A percentile compares a stretch with the other conserved stretches of the same genome.
These are phyloP conservation scores for Drosophila mayri DNA, from an alignment of 1,140 invertebrate genomes.

Conservation along the genomic window DNA sequence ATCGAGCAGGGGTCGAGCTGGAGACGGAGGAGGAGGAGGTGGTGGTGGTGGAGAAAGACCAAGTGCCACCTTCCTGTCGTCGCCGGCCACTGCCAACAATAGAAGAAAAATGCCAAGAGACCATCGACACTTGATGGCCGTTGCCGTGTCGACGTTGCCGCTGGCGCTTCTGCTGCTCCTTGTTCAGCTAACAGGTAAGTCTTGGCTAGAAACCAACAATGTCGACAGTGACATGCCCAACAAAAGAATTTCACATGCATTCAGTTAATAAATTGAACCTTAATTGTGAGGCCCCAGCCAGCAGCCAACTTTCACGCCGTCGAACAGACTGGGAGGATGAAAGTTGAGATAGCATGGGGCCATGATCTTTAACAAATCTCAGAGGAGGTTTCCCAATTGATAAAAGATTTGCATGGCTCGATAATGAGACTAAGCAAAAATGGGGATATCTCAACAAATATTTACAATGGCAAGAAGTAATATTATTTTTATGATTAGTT, in stretches of 20 bases:
- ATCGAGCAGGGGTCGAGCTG: slow-evolving; percentile 35
- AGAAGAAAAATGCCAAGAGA: slow-evolving; percentile 54
- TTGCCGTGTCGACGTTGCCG: slow-evolving; percentile 33
- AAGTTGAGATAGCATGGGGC: slow-evolving; percentile 26
- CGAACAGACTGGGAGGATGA: slow-evolving; percentile 28
- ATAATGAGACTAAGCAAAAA: neutral
- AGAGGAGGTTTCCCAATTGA: slow-evolving; percentile 4
- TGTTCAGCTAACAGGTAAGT: slow-evolving; percentile 67
- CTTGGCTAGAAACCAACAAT: slow-evolving; percentile 13
- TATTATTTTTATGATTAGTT: neutral
- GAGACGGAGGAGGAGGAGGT: slow-evolving; percentile 8
- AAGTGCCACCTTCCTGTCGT: slow-evolving; percentile 27
- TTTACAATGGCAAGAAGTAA: neutral
- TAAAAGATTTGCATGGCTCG: neutral
- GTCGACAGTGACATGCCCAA: slow-evolving; percentile 35
- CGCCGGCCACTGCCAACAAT: slow-evolving; percentile 42
- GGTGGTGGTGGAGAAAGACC: neutral
- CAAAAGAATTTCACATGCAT: slow-evolving; percentile 67
- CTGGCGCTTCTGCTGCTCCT: slow-evolving; percentile 58
- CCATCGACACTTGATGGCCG: slow-evolving; percentile 65
- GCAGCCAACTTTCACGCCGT: slow-evolving; percentile 27
- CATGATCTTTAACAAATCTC: slow-evolving; percentile 13
- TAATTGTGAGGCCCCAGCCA: slow-evolving; percentile 46
- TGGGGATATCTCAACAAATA: neutral
- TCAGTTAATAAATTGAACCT: slow-evolving; percentile 56